Percentiles rank a stretch among this genome's conserved stretches.
phyloP scores from a whole-genome alignment of 2,113 vertebrate species.

The Nycticorax nycticorax region DNA sequence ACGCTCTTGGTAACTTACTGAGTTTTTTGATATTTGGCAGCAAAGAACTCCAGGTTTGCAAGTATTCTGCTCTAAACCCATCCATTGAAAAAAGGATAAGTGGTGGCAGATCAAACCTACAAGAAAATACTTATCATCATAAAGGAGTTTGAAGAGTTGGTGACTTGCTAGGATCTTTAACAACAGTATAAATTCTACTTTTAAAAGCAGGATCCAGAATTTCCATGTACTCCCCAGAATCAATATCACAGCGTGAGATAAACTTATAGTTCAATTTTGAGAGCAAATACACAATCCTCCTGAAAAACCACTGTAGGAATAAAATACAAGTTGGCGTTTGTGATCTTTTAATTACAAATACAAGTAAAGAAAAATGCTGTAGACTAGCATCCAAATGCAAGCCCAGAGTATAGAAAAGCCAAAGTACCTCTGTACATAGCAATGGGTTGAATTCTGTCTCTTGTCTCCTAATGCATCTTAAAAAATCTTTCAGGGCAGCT shows the following conservation, averaged over 20 bases:
- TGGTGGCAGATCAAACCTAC: constrained; percentile 86
- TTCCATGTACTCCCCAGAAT: neutral
- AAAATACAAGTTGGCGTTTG: neutral
- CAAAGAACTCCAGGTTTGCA: constrained; percentile 78
- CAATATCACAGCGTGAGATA: neutral
- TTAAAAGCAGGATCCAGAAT: neutral
- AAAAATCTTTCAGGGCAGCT: neutral
- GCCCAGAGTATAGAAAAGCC: neutral
- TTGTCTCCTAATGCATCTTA: neutral
- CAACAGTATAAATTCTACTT: neutral
- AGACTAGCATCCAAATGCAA: neutral
- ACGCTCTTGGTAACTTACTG: constrained; percentile 78
- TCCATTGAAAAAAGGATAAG: constrained; percentile 94
- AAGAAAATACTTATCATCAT: neutral
- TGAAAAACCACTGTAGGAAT: neutral
- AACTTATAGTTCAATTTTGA: neutral
- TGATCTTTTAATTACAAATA: neutral
- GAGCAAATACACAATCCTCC: neutral
- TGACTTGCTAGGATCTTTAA: neutral
- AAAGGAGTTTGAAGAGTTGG: neutral
- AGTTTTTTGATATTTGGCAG: constrained; percentile 86
- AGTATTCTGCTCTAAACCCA: constrained; percentile 89
- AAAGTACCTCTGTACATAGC: neutral
- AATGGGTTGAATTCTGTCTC: neutral
- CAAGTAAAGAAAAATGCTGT: neutral